These are phyloP conservation scores for Eriosoma lanigerum DNA, from an alignment of 1,140 invertebrate species.

Conservation along the genomic window DNA sequence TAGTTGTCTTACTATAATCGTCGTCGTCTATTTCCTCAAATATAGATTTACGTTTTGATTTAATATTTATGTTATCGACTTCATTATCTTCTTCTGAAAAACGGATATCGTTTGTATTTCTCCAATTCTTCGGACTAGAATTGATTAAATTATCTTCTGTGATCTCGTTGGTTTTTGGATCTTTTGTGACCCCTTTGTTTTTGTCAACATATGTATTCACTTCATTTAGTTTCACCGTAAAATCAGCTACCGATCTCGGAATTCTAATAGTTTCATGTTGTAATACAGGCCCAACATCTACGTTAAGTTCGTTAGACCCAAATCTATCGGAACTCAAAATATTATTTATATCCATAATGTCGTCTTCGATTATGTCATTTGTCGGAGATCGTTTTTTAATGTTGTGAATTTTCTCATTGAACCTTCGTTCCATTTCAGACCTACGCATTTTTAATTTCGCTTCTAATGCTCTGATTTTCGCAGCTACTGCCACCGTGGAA, in stretches of 20 bases:
- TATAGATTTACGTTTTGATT: constrained; percentile 10
- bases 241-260: constrained; percentile 22
- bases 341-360: constrained; percentile 12
- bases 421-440: background rate
- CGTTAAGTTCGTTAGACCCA: background rate
- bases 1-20: background rate
- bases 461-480: constrained; percentile 18
- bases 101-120: background rate
- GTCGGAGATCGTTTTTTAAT: background rate
- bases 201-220: constrained; percentile 27
- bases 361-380: background rate
- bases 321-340: background rate
- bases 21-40: background rate
- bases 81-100: background rate
- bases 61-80: background rate
- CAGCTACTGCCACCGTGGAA: background rate
- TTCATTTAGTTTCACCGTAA: constrained; percentile 39
- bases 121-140: background rate
- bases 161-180: constrained; percentile 26
- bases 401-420: background rate
- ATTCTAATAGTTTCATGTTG: background rate
- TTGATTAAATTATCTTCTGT: background rate
- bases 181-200: background rate
- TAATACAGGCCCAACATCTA: background rate
- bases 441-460: background rate